Evolutionary conservation across 1,140 invertebrate genomes (phyloP).

Genomic region (Agrilus planipennis): DNA sequence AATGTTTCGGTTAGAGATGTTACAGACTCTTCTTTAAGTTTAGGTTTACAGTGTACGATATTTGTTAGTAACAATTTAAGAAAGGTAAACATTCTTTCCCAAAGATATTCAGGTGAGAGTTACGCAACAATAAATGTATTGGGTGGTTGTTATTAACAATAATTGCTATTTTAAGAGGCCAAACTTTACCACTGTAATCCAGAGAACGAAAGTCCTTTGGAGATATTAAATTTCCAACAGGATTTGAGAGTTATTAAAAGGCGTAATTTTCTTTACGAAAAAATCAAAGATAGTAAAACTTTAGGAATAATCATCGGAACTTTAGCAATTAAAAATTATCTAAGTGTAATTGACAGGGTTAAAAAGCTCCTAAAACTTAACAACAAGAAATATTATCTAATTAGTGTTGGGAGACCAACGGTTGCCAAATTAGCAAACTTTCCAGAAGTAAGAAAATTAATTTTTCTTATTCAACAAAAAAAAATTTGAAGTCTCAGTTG

Average conservation of each 20-base stretch:
- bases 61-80: no score
- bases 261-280: slow-evolving; percentile 73
- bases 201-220: slow-evolving; percentile 27
- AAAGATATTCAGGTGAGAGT: no score
- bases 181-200: slow-evolving; percentile 41
- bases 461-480: background rate
- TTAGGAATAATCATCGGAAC: slow-evolving; percentile 85
- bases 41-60: no score
- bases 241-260: slow-evolving; percentile 56
- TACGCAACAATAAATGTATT: no score
- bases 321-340: slow-evolving; percentile 68
- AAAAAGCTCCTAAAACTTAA: slow-evolving; percentile 58
- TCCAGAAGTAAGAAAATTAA: slow-evolving; percentile 50
- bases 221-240: slow-evolving; percentile 32
- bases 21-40: no score
- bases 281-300: slow-evolving; percentile 74
- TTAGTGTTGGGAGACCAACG: slow-evolving; percentile 87
- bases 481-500: no score
- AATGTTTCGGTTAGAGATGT: no score
- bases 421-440: slow-evolving; percentile 89
- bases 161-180: no score
- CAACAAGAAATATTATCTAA: slow-evolving; percentile 79
- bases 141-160: no score
- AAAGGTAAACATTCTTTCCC: no score
- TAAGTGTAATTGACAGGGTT: slow-evolving; percentile 61